Evolutionary conservation across 2,113 vertebrate genomes (phyloP), one percentile per base, ranked within the genome.

Genomic region (Thamnaconus septentrionalis): DNA sequence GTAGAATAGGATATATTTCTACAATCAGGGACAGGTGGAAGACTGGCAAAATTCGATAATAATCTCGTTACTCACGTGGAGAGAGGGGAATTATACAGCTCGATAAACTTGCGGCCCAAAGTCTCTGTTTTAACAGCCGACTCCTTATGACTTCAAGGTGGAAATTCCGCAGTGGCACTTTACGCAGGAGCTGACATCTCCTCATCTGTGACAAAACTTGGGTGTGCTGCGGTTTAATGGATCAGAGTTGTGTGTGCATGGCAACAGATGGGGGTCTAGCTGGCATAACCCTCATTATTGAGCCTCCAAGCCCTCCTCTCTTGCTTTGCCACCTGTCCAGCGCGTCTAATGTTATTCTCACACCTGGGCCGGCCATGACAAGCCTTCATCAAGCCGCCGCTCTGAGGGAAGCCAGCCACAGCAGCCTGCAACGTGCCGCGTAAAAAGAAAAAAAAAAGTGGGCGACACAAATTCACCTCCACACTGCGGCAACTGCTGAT

Each of bases 181-280:
- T 4, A 31, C 18, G 31, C 56, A 69, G 64, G 57, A 70, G 64
- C 6, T 70, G 67, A 55, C 50, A 59, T 52, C 71, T 78, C 67
- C 71, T 79, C 79, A 76, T 59, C 63, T 84, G 72, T 84, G 80
- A 84, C 86, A 75, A 77, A 84, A 80, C 79, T 76, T 84, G 72
- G 78, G 69, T 73, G 72, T 70, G 73, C 80, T 40, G 3, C 79
- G 82, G 74, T 85, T 89, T 89, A 89, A 86, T 84, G 82, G 84
- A 89, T 90, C 86, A 78, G 77, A 85, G 84, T 86, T 79, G 69
- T 82, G 69, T 82, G 84, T 79, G 84, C 74, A 74, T 70, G 80
- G 81, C 80, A 85, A 79, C 90, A 90, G 90, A 92, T 91, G 89
- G 91, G 86, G 81, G 78, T 85, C 84, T 85, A 81, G 84, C 88